These are phyloP conservation scores for Temnopleurus reevesii DNA, from an alignment of 53 echinoderm and acorn worm genomes.

Conservation along the genomic window DNA sequence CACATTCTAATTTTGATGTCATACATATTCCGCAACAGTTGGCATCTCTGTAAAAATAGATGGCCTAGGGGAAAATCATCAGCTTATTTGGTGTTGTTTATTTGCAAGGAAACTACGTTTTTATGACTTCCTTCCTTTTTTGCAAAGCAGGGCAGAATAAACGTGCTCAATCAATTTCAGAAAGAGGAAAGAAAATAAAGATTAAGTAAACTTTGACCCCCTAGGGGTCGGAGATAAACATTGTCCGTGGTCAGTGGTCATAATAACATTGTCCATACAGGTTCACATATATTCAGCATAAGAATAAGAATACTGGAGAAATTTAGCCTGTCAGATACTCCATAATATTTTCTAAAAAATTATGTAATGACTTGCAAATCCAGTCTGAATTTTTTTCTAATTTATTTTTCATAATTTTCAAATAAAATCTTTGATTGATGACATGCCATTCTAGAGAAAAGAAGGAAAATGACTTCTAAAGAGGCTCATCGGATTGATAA, in stretches of 20 bases:
- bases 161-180: constrained; percentile 4
- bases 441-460: too few relatives aligned
- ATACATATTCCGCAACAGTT: too few relatives aligned
- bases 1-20: too few relatives aligned
- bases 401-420: not conserved
- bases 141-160: not conserved
- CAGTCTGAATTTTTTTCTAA: not conserved
- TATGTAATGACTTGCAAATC: not conserved
- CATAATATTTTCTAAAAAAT: not conserved
- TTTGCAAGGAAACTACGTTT: too few relatives aligned
- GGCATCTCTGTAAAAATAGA: too few relatives aligned
- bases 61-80: too few relatives aligned
- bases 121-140: too few relatives aligned
- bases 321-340: constrained; percentile 22
- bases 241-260: constrained; percentile 53
- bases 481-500: too few relatives aligned
- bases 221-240: constrained; percentile 14
- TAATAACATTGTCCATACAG: constrained; percentile 41
- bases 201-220: not conserved
- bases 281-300: constrained; percentile 45
- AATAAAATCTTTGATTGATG: too few relatives aligned
- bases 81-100: too few relatives aligned
- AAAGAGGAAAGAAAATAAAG: not conserved
- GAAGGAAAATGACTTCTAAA: too few relatives aligned
- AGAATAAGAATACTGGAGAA: not conserved